A percentile compares a stretch with the other conserved stretches of the same genome.
phyloP scores from a whole-genome alignment of 1,140 invertebrate species.

The Melipona quadrifasciata region DNA sequence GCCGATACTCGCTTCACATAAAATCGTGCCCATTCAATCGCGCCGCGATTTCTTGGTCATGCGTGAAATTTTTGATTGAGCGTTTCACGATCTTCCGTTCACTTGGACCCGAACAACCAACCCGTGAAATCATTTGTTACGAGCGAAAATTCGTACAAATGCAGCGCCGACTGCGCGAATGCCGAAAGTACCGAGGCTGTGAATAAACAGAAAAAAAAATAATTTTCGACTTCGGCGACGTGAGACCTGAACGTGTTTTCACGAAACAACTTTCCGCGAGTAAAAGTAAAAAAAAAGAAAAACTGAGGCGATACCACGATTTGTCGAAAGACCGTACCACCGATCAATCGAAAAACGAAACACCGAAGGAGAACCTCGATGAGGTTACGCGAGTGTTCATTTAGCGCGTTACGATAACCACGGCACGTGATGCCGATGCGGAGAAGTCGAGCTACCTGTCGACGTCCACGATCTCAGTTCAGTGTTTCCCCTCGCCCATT shows the following conservation, averaged over 20 bases:
- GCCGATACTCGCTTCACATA: background rate
- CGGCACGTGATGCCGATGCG: slow-evolving; percentile 18
- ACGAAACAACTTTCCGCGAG: background rate
- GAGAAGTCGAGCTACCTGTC: slow-evolving; percentile 43
- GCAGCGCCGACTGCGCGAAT: background rate
- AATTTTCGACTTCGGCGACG: background rate
- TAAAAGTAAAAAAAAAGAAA: background rate
- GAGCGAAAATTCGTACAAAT: slow-evolving; percentile 9
- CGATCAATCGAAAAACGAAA: slow-evolving; percentile 19
- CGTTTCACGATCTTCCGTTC: slow-evolving; percentile 46
- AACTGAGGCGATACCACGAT: background rate
- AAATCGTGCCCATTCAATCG: slow-evolving; percentile 20
- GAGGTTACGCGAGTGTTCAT: slow-evolving; percentile 52
- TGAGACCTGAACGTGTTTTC: background rate
- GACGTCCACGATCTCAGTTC: slow-evolving; percentile 53
- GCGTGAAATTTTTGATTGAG: slow-evolving; percentile 46
- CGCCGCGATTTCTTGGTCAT: slow-evolving; percentile 11
- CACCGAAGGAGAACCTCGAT: slow-evolving; percentile 33
- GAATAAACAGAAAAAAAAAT: background rate
- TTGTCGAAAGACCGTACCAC: slow-evolving; percentile 11
- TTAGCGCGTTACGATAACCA: slow-evolving; percentile 53
- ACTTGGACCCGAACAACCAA: slow-evolving; percentile 15
- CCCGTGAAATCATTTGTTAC: slow-evolving; percentile 27
- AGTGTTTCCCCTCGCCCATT: slow-evolving; percentile 44
- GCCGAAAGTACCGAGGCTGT: background rate